phyloP scores from a whole-genome alignment of 2,888 invertebrate species.

The Megalurothrips usitatus region DNA sequence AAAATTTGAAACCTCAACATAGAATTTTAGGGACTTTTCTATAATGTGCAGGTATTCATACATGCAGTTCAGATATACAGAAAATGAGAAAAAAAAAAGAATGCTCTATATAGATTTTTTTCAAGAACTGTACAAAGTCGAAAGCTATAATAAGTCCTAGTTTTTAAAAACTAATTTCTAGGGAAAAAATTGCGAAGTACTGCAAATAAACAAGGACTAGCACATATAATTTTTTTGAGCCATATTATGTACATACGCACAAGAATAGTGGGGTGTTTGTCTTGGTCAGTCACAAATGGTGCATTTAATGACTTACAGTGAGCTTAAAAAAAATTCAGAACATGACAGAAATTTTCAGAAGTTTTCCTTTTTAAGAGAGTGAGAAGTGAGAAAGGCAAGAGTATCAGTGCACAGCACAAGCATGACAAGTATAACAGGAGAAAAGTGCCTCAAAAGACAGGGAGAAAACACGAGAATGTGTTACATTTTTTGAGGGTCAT shows the following conservation, averaged over 20 bases:
- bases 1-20: too few species aligned
- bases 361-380: too few species aligned
- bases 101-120: background rate
- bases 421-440: background rate
- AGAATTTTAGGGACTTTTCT: too few species aligned
- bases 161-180: too few species aligned
- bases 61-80: background rate
- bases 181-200: too few species aligned
- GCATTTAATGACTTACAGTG: background rate
- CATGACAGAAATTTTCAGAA: background rate
- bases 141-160: too few species aligned
- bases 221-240: background rate
- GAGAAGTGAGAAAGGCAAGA: too few species aligned
- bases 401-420: background rate
- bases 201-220: background rate
- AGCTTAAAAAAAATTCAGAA: background rate
- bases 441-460: background rate
- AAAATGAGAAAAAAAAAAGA: background rate
- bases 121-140: background rate
- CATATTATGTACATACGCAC: background rate
- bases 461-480: background rate
- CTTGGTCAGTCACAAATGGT: too few species aligned
- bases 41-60: background rate
- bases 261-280: too few species aligned
- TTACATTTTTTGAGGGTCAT: background rate